A percentile compares a stretch with the other conserved stretches of the same genome.
phyloP scores from a whole-genome alignment of 2,113 vertebrate species.

The Hystrix brachyura region DNA sequence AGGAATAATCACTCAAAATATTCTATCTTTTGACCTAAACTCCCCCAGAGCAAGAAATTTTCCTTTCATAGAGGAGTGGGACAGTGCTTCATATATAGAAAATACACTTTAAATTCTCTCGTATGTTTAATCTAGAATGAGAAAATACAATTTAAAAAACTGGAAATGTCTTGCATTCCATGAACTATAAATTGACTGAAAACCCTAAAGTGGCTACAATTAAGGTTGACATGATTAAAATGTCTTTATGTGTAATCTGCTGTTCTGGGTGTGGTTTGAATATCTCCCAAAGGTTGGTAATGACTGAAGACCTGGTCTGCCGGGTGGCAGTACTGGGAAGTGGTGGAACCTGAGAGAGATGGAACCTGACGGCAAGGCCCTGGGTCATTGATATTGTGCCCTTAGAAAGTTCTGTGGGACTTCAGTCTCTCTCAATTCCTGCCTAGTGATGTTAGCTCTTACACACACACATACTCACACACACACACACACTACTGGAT shows the following conservation, averaged over 20 bases:
- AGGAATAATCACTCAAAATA: neutral
- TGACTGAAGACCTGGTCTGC: neutral
- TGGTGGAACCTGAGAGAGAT: neutral
- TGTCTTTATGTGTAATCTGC: neutral
- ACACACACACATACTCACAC: neutral
- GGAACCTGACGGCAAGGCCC: rapidly evolving
- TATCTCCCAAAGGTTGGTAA: neutral
- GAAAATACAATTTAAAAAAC: neutral
- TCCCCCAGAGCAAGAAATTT: no score
- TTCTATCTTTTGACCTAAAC: neutral
- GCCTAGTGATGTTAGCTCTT: neutral
- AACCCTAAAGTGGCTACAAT: neutral
- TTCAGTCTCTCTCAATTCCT: neutral
- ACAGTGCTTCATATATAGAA: neutral
- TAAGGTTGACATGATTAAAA: neutral
- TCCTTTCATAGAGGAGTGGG: neutral
- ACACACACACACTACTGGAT: neutral
- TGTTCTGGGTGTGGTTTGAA: neutral
- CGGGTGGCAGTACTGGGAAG: neutral
- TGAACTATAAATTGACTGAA: neutral
- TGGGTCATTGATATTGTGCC: neutral
- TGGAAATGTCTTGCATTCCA: neutral
- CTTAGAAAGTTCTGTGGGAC: no score
- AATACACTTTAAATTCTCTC: neutral
- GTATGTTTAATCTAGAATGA: neutral